Base-by-base conservation (phyloP, 2,888 invertebrate species). In the Coelinius sp. region DNA sequence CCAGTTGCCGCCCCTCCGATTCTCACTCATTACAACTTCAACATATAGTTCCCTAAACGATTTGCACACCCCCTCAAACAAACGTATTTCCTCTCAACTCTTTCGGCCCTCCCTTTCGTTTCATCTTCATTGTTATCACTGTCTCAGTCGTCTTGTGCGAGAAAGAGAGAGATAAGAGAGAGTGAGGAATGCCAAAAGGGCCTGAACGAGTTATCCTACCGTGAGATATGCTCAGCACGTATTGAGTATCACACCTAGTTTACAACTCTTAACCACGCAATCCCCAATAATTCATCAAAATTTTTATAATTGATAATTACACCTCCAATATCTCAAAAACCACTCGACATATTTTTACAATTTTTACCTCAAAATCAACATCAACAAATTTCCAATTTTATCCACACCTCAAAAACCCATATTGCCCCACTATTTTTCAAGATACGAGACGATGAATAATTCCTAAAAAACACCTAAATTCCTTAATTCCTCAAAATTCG, bases 11-110 rank as follows among this genome's bases (percentile, higher is more conserved):
- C 84, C 83, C n/a, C 78, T 78, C 76, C 75, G 77, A 77, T 75
- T 68, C 81, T 82, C 82, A 82, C 82, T 82, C 81, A 81, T 84
- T 84, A 82, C 83, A 81, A 82, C 78, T 81, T 77, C 81, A 81
- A 84, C 82, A 82, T 82, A 84, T 84, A 82, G 78, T 76, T 41
- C 79, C 22, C 79, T 82, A 82, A 83, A 81, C 81, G 83, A 84
- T 82, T n/a, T 80, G 77, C 78, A 77, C 77, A 77, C 80, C 81
- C 72, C 80, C 81, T 70, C 69, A 44, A 53, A 38, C 64, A 64
- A 41, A 25, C 35, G 20, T 52, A 35, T 52, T 17, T 27, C 53
- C 22, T n/a, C 65, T 64, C 41, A 4, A 63, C 17, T 49, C 35
- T 49, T 14, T 44, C 46, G 49, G 69, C 31, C 22, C 12, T 49